These are phyloP conservation scores for Heliopora coerulea DNA, from an alignment of 92 coral and sea anemone species.

Conservation along the genomic window DNA sequence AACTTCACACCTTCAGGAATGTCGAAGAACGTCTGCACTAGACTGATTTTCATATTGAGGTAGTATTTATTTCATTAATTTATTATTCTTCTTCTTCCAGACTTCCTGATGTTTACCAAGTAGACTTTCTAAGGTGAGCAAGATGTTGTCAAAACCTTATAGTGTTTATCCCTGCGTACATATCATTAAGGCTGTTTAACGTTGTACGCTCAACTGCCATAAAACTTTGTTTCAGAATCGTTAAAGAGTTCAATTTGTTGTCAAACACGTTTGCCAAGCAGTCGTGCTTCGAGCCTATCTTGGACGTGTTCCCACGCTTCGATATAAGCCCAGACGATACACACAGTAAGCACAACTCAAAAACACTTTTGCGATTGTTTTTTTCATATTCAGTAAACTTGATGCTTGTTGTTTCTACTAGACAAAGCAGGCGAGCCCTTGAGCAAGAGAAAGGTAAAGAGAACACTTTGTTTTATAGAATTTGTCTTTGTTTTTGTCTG, in stretches of 20 bases:
- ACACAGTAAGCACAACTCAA: constrained; percentile 52
- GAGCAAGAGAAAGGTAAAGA: constrained; percentile 1
- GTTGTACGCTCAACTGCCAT: too few relatives aligned
- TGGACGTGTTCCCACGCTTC: constrained; percentile 85
- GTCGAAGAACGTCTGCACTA: too few relatives aligned
- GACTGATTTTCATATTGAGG: too few relatives aligned
- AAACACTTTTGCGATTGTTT: neutral
- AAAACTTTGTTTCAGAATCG: constrained; percentile 1
- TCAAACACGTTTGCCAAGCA: neutral
- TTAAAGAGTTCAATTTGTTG: constrained; percentile 2
- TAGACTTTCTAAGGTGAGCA: constrained; percentile 11
- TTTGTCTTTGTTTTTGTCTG: neutral
- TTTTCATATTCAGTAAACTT: neutral
- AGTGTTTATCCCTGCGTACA: too few relatives aligned
- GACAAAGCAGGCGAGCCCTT: neutral
- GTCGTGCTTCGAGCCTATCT: constrained; percentile 27
- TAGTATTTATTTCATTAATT: too few relatives aligned
- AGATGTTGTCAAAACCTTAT: too few relatives aligned
- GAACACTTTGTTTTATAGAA: too few relatives aligned
- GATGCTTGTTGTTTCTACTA: neutral
- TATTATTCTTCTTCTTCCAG: constrained; percentile 2
- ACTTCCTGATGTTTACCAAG: constrained; percentile 6
- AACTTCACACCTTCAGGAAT: too few relatives aligned
- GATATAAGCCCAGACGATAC: constrained; percentile 59
- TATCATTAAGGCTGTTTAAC: too few relatives aligned